Evolutionary conservation across 2,888 invertebrate genomes (phyloP), one percentile per base, ranked within the genome.

Genomic region (Coelopa pilipes): DNA sequence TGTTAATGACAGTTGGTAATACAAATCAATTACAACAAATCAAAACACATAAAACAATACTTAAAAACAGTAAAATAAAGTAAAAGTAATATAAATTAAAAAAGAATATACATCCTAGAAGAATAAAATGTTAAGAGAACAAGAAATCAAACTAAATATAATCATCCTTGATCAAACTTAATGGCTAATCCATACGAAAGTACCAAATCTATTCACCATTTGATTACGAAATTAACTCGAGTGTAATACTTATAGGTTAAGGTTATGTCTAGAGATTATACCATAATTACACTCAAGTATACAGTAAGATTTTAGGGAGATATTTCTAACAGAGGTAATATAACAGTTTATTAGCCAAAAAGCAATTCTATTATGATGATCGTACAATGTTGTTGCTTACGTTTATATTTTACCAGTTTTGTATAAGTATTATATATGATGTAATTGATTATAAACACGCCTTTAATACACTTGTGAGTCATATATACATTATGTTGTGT

Each of bases 1-100:
- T 82, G 34, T 71, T 80, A 79, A 83, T 82, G 82, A 81, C 76
- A 78, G 75, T 78, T 60, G 73, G 73, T 66, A 62, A 73, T 46
- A 70, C 34, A 73, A 74, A 34, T 34, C 34, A 70, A 67, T 45
- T 74, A 76, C 74, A 75, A 74, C 76, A 74, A 74, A 74, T 75
- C 74, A 76, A 62, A 55, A 45, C 63, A 59, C 13, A 50, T 60
- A 45, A 68, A 70, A 67, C 12, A 47, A 70, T 68, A 74, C 53
- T 34, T 62, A 72, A 72, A 72, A 45, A 73, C 68, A 67, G 62
- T 65, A 72, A 13, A 12, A 47, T 47, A 21, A 69, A 46, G 21
- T 60, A 49, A 70, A 59, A 11, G 13, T 12, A 24, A 45, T n/a
- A 68, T 34, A 13, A 69, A 46, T 46, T 57, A 24, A 55, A 68